Evolutionary conservation across 64 coral and sea anemone species (phyloP).

Genomic region (Orbicella faveolata): DNA sequence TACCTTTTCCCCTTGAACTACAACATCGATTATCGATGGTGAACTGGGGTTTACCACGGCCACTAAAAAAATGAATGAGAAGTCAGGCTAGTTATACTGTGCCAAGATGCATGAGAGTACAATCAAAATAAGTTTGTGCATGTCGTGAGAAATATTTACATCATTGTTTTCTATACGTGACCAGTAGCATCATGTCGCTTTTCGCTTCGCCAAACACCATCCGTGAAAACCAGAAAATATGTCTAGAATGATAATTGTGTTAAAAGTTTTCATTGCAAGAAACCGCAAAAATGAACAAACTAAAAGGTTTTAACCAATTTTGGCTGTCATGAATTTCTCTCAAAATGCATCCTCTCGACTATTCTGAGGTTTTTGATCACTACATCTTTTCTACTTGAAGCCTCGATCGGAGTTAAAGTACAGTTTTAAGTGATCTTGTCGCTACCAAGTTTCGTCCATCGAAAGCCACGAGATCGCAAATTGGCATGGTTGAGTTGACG

Average conservation of each 20-base stretch:
- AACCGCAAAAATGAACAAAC: background rate
- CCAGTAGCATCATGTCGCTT: too few relatives aligned
- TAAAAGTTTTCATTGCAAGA: background rate
- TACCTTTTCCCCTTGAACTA: slow-evolving; percentile 47
- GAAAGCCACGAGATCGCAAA: too few relatives aligned
- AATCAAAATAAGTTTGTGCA: too few relatives aligned
- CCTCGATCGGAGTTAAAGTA: background rate
- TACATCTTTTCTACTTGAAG: background rate
- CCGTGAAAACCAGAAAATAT: too few relatives aligned
- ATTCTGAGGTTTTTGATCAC: background rate
- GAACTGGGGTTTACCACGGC: background rate
- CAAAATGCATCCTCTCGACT: background rate
- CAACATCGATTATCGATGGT: background rate
- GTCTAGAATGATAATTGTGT: too few relatives aligned
- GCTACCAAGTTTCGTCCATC: too few relatives aligned
- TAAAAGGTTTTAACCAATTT: background rate
- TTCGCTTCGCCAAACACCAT: too few relatives aligned
- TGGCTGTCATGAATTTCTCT: background rate
- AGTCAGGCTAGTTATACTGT: background rate
- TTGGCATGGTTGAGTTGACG: too few relatives aligned
- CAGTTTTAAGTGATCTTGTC: background rate
- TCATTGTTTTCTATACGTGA: too few relatives aligned
- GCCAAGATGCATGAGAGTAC: too few relatives aligned
- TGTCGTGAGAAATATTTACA: too few relatives aligned
- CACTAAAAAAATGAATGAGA: background rate